A percentile compares a stretch with the other conserved stretches of the same genome.
Conservation (phyloP, 1,140 invertebrate genomes). For the Cheumatopsyche charites region DNA sequence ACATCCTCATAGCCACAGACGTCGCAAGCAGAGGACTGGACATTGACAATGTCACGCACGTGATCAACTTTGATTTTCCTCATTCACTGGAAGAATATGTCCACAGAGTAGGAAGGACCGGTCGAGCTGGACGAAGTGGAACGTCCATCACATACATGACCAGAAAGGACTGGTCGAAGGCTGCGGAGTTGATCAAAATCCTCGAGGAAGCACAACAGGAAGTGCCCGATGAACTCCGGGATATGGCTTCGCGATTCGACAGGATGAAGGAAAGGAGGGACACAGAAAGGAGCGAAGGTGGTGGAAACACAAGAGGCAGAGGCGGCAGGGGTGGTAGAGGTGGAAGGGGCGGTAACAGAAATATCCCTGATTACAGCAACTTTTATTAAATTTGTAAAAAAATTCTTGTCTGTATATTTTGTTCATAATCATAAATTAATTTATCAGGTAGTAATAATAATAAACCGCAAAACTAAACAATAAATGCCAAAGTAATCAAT, state of each 20-base stretch:
- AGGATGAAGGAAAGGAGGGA: background rate
- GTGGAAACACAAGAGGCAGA: background rate
- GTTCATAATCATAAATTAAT: no score
- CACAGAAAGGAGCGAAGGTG: background rate
- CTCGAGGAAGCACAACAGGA: conserved; percentile 77
- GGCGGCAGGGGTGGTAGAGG: background rate
- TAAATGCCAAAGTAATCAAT: no score
- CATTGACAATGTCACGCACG: conserved; percentile 89
- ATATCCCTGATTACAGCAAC: no score
- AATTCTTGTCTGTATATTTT: no score
- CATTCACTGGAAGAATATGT: conserved; percentile 91
- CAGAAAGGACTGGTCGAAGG: conserved; percentile 77
- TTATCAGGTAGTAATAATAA: no score
- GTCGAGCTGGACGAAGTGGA: conserved; percentile 83
- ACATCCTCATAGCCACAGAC: conserved; percentile 93
- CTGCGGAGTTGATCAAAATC: conserved; percentile 82
- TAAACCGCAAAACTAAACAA: no score
- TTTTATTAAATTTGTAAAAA: no score
- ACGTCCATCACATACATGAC: conserved; percentile 83
- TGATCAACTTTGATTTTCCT: conserved; percentile 87
- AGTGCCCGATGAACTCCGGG: conserved; percentile 72
- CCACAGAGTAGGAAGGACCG: conserved; percentile 86
- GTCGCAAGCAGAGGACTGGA: conserved; percentile 91
- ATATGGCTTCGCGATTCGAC: conserved; percentile 72
- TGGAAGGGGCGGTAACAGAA: background rate